Base-by-base conservation (phyloP, 2,888 invertebrate species). In the Meiosimyza decipiens region DNA sequence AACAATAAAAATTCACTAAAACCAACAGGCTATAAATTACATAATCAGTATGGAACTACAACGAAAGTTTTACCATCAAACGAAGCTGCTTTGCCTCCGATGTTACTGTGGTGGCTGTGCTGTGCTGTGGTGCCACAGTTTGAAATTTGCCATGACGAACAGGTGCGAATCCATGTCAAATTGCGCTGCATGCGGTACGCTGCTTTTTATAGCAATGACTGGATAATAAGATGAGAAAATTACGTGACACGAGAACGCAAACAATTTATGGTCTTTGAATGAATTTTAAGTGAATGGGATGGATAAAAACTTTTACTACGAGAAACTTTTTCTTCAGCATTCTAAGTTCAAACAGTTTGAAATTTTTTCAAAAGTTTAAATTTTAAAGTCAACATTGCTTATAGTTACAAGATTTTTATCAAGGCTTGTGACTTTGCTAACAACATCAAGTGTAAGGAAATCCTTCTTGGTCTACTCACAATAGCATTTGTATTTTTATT, bases 161-260 rank as follows among this genome's bases (percentile, higher is more conserved):
- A 63, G 70, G 70, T 62, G 70, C 54, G 70, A 54, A 47, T 54
- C 40, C 70, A 63, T 52, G 52, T 69, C 69, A 50, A 33, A n/a
- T 67, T 57, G 67, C 67, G 18, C 67, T 47, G 67, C 67, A 67
- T 67, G 60, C n/a, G 69, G 33, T 59, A 22, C 59, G 18, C 9
- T 60, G 33, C 47, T 18, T n/a, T 64, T 40, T 28, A 49, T 47
- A 18, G 12, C 47, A 47, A 47, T 55, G 67, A 57, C 55, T 40
- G 47, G 57, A 67, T 67, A 55, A 57, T 55, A 57, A 67, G 22
- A 22, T 55, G 18, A 57, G 55, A 47, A 40, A 50, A 47, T 47
- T 13, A 57, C 40, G 15, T 13, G 47, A 49, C 55, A 40, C 18
- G 55, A 12, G 55, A 22, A 57, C 55, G 49, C 18, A 40, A 57